A percentile compares a stretch with the other conserved stretches of the same genome.
Conservation (phyloP, 2,797 vertebrate species). For the Gastrophryne carolinensis region DNA sequence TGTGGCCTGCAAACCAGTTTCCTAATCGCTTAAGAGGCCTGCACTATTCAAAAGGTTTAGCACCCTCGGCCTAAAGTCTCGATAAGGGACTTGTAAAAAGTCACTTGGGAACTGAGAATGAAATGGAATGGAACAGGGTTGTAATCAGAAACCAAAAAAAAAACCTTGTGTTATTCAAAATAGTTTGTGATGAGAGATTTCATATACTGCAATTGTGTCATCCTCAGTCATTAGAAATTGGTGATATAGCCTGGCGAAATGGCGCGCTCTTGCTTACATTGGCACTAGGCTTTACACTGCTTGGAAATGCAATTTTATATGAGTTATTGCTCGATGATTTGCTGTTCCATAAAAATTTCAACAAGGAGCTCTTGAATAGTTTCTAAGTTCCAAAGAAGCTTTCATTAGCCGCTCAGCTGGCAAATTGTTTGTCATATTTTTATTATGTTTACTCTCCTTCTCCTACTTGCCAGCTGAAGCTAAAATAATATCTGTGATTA, state of each 20-base stretch:
- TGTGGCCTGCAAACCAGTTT: too few relatives aligned
- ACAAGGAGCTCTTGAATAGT: neutral
- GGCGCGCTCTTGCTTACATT: conserved; percentile 51
- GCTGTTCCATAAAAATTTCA: conserved; percentile 30
- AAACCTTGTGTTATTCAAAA: conserved; percentile 54
- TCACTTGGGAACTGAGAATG: conserved; percentile 79
- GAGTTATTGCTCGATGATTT: conserved; percentile 34
- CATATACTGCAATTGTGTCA: conserved; percentile 35
- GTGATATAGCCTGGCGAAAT: conserved; percentile 47
- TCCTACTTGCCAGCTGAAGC: neutral
- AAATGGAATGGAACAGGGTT: conserved; percentile 76
- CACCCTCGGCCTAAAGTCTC: conserved; percentile 63
- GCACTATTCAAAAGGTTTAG: too few relatives aligned
- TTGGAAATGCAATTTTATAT: conserved; percentile 19
- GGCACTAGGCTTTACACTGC: conserved; percentile 11
- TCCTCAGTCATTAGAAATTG: conserved; percentile 50
- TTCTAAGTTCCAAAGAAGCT: neutral
- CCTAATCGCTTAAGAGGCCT: too few relatives aligned
- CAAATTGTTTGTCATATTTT: neutral
- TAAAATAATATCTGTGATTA: neutral
- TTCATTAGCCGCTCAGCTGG: neutral
- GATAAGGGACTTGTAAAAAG: conserved; percentile 75
- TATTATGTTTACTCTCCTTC: neutral
- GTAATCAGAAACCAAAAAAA: conserved; percentile 58
- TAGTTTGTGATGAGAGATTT: conserved; percentile 62